Base-by-base conservation (phyloP, 2,888 invertebrate species). In the Physocephala rufipes region DNA sequence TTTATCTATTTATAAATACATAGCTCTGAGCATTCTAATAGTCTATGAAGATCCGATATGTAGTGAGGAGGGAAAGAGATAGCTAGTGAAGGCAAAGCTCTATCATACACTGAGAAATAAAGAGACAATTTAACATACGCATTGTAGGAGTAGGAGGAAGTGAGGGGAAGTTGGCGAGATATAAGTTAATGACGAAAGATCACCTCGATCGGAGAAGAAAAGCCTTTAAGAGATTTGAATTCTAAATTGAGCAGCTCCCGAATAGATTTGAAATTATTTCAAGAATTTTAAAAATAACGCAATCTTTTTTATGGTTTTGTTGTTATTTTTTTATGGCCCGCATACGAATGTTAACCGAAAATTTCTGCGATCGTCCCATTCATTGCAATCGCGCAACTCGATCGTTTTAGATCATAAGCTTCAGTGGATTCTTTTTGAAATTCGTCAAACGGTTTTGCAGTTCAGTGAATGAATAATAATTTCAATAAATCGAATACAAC, bases 311-410 rank as follows among this genome's bases (percentile, higher is more conserved):
- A 16, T 45, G 19, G 15, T 24, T 19, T 12, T 53, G 53, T 21
- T 15, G 16, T 9, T 24, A 21, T 53, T 53, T 24, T 19, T 21
- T 51, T 2, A 51, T 2, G 51, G 19, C 13, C 62, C 45, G n/a
- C 45, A 26, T 43, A 12, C 21, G 24, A 24, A 62, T 45, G 62
- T n/a, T 59, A 28, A 2, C 30, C 16, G 30, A 30, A 59, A 77
- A 77, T 79, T 79, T 79, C 74, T 74, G 78, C 77, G 78, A 78
- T 79, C 79, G 36, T 78, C 76, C 78, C 81, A 79, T 78, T 85
- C 86, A 86, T 85, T 86, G 84, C 85, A 81, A 82, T 85, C 80
- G 82, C 79, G 84, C 83, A 84, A 82, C 82, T 85, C 82, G 84
- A 81, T 78, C 80, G 80, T 82, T 80, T 79, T 81, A 81, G 81